A percentile compares a stretch with the other conserved stretches of the same genome.
Evolutionary conservation across 2,113 vertebrate species (phyloP).

Genomic region (Heteronetta atricapilla): DNA sequence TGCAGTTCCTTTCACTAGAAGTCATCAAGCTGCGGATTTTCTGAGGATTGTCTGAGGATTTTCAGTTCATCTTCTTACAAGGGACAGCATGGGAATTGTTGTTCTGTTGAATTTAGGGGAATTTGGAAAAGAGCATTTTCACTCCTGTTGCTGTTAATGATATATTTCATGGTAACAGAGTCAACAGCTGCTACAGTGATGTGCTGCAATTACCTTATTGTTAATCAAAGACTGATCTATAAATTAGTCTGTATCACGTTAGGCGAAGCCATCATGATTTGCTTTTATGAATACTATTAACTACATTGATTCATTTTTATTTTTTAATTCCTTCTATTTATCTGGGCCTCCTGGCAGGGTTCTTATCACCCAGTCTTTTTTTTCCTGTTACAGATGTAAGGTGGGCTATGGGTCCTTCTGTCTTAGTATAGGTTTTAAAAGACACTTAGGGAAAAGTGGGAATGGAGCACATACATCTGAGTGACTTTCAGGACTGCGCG

Average conservation of each 20-base stretch:
- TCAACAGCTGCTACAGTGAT: neutral
- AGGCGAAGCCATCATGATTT: neutral
- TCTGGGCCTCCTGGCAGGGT: neutral
- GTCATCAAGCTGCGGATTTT: neutral
- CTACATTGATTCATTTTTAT: neutral
- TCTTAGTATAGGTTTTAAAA: neutral
- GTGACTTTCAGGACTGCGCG: neutral
- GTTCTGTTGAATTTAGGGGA: neutral
- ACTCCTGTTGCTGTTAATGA: neutral
- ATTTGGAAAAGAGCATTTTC: neutral
- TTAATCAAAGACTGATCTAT: neutral
- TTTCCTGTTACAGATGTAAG: neutral
- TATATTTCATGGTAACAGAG: neutral
- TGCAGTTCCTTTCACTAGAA: neutral
- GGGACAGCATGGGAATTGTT: neutral
- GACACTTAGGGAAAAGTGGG: accelerated
- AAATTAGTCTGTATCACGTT: neutral
- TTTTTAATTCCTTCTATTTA: neutral
- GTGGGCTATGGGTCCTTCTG: accelerated
- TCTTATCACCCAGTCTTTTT: neutral
- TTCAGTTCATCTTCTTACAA: neutral
- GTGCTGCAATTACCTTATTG: neutral
- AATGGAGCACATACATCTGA: neutral
- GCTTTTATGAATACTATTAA: neutral
- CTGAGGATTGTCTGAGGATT: neutral